Percentiles rank a stretch among this genome's conserved stretches.
Evolutionary conservation across 1,140 invertebrate genomes (phyloP).

Genomic region (Sinella curviseta): DNA sequence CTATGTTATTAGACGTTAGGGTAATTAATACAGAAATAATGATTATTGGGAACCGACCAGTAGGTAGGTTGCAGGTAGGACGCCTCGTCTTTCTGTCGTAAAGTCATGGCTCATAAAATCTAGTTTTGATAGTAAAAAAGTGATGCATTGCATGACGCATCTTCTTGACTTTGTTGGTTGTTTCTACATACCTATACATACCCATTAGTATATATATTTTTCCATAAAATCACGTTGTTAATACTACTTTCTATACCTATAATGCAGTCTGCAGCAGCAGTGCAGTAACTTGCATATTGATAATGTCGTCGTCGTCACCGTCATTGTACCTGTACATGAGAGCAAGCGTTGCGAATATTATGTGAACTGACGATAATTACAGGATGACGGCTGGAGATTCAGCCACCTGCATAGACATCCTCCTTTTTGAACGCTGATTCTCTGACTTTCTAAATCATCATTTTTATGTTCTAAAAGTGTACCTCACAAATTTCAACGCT

Average conservation of each 20-base stretch:
- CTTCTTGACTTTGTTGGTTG: neutral
- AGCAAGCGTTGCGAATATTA: neutral
- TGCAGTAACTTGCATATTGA: too few relatives aligned
- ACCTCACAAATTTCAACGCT: neutral
- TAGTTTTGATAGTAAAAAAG: neutral
- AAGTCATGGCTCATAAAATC: neutral
- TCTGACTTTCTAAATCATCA: too few relatives aligned
- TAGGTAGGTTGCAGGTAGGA: too few relatives aligned
- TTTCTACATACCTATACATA: too few relatives aligned
- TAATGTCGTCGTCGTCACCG: too few relatives aligned
- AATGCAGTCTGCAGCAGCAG: too few relatives aligned
- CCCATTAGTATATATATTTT: too few relatives aligned
- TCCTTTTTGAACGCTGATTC: neutral
- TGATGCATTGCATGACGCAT: neutral
- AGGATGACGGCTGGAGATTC: neutral
- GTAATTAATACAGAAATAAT: too few relatives aligned
- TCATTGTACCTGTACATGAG: neutral
- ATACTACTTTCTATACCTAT: too few relatives aligned
- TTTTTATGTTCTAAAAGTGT: neutral
- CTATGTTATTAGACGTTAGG: too few relatives aligned
- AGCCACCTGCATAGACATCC: neutral
- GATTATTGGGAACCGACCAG: too few relatives aligned
- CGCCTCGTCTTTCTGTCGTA: neutral
- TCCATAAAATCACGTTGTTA: too few relatives aligned
- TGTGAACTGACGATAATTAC: neutral